Percentiles rank a stretch among this genome's conserved stretches.
Evolutionary conservation across 1,140 invertebrate species (phyloP).

Genomic region (Drosophila lacteicornis): DNA sequence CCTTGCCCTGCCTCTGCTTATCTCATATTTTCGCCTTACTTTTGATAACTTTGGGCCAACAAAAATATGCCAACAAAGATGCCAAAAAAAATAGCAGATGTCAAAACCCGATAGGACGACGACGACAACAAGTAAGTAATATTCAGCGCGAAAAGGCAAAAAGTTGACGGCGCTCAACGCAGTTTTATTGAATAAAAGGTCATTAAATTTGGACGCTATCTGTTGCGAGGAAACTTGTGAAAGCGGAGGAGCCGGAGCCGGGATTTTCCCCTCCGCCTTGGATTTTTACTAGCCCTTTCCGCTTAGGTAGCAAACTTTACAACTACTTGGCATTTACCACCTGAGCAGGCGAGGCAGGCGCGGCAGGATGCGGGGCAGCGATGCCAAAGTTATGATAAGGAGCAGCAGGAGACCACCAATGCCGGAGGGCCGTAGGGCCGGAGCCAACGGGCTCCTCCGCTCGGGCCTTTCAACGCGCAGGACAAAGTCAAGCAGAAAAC

Average conservation of each 20-base stretch:
- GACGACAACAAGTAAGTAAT: conserved; percentile 14
- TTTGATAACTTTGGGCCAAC: conserved; percentile 37
- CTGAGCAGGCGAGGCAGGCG: conserved; percentile 27
- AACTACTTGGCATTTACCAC: conserved; percentile 81
- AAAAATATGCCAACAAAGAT: conserved; percentile 9
- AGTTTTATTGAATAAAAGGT: conserved; percentile 83
- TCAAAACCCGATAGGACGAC: conserved; percentile 31
- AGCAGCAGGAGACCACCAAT: conserved; percentile 47
- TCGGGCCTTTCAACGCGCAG: conserved; percentile 54
- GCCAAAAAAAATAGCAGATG: conserved; percentile 12
- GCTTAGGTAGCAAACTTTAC: conserved; percentile 77
- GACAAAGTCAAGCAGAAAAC: conserved; percentile 82
- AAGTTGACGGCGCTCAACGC: conserved; percentile 54
- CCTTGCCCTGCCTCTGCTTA: conserved; percentile 11
- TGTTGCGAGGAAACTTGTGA: conserved; percentile 73
- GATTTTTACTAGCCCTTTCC: conserved; percentile 79
- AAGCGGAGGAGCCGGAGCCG: conserved; percentile 60
- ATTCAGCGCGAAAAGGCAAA: conserved; percentile 25
- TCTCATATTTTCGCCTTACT: conserved; percentile 29
- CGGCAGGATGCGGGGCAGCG: conserved; percentile 12
- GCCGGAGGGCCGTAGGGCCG: conserved; percentile 20
- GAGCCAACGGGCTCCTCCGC: conserved; percentile 14
- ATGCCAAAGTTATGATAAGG: conserved; percentile 82
- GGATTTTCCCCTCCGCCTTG: conserved; percentile 23
- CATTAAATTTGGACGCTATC: conserved; percentile 83